Conservation (phyloP, 2,797 vertebrate genomes). For the Tenualosa thibaudeaui region DNA sequence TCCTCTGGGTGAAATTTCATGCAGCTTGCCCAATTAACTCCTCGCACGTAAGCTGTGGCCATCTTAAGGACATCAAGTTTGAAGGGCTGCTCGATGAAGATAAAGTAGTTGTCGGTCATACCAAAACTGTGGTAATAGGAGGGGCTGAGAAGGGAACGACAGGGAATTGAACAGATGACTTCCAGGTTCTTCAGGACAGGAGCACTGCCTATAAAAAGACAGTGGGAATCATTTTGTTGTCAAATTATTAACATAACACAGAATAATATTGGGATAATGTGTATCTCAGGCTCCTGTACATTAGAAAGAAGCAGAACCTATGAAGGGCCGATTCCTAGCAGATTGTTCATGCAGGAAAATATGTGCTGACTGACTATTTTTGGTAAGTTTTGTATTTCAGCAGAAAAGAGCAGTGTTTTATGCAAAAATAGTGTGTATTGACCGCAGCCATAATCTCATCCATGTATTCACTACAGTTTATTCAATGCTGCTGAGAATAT, state of each 20-base stretch:
- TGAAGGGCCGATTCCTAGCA: too few species aligned
- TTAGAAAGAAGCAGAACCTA: too few species aligned
- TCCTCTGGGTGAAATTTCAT: slow-evolving; percentile 81
- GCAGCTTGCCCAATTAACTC: slow-evolving; percentile 92
- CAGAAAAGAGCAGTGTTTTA: too few species aligned
- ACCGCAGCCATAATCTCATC: too few species aligned
- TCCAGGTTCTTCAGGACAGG: slow-evolving; percentile 77
- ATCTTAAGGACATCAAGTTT: slow-evolving; percentile 90
- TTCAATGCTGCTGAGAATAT: too few species aligned
- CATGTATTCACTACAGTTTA: too few species aligned
- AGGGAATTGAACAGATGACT: slow-evolving; percentile 81
- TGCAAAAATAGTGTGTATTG: too few species aligned
- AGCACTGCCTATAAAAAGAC: slow-evolving; percentile 43
- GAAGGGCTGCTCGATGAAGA: slow-evolving; percentile 92
- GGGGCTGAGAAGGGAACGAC: slow-evolving; percentile 82
- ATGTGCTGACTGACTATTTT: too few species aligned
- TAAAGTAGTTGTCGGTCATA: slow-evolving; percentile 86
- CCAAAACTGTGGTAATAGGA: slow-evolving; percentile 97
- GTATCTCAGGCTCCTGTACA: not conserved
- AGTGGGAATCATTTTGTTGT: not conserved
- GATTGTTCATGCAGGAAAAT: too few species aligned
- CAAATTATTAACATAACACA: not conserved
- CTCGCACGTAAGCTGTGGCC: slow-evolving; percentile 90
- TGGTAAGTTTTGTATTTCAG: too few species aligned
- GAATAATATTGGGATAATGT: not conserved